Evolutionary conservation across 2,888 invertebrate genomes (phyloP), one percentile per base, ranked within the genome.

Genomic region (Teleogryllus oceanicus): DNA sequence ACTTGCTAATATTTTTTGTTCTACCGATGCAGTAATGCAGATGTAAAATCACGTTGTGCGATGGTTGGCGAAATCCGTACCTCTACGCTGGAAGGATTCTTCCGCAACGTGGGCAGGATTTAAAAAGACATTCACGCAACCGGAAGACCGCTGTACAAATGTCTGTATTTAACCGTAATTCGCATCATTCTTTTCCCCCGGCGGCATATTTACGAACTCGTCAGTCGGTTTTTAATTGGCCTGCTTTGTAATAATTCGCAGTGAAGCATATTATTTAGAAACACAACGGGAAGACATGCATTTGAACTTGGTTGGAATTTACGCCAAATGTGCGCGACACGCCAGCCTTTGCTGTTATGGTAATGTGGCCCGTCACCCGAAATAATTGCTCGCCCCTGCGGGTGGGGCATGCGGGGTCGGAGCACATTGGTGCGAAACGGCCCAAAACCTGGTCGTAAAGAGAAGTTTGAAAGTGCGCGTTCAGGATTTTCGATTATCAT

Each of bases 251-350:
- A 62, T 62, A 62, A 62, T n/a, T 13, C 13, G 62, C 16, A 62
- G 62, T 62, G 16, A 62, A 62, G 62, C 62, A n/a, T 62, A 62
- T 62, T 62, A 62, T 62, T 62, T 62, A 62, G 16, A 62, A 62
- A 62, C 62, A 62, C 62, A 62, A 62, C 62, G n/a, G n/a, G 62
- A n/a, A 62, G 62, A n/a, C 62, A 62, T n/a, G 62, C 13, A 18
- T 62, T 62, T n/a, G 62, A 11, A 62, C 62, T 62, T n/a, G 62
- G 62, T 4, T 62, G 62, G 62, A 62, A 62, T 62, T 62, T 62
- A 62, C 62, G 62, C 16, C 16, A 16, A 62, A 62, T n/a, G 16
- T 13, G 13, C 62, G 62, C 62, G 62, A 62, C 62, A 10, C 62
- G 62, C 62, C 11, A 62, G 4, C 62, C 62, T 62, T 16, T 13